These are phyloP conservation scores for Leptinotarsa undecemlineata DNA, from an alignment of 1,140 invertebrate species.

Conservation along the genomic window DNA sequence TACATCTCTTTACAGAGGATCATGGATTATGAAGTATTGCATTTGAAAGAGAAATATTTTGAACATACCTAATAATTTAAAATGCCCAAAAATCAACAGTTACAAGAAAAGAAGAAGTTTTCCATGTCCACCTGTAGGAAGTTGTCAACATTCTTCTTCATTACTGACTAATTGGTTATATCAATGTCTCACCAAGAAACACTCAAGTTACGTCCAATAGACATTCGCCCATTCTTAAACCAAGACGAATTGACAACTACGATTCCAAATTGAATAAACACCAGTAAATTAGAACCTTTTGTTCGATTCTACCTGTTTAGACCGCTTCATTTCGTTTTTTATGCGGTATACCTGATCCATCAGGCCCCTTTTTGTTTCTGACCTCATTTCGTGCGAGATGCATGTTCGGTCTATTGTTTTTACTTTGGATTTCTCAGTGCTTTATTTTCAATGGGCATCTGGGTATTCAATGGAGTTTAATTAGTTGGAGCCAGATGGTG, in stretches of 20 bases:
- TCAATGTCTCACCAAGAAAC: too few species aligned
- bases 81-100: too few species aligned
- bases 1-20: too few species aligned
- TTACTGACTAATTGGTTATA: too few species aligned
- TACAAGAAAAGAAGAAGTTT: too few species aligned
- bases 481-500: background rate
- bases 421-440: background rate
- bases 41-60: too few species aligned
- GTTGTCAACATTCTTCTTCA: too few species aligned
- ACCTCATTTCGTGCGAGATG: background rate
- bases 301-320: constrained; percentile 1
- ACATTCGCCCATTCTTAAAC: too few species aligned
- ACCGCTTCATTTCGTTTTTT: background rate
- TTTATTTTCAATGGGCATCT: background rate
- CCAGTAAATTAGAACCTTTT: background rate
- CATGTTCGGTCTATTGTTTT: background rate
- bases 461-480: background rate
- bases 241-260: background rate
- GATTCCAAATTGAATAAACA: background rate
- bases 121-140: too few species aligned
- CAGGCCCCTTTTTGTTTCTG: background rate
- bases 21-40: too few species aligned
- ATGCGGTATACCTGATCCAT: background rate
- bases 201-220: too few species aligned
- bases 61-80: too few species aligned